Conservation (phyloP, 2,797 vertebrate genomes). For the Choloepus didactylus region DNA sequence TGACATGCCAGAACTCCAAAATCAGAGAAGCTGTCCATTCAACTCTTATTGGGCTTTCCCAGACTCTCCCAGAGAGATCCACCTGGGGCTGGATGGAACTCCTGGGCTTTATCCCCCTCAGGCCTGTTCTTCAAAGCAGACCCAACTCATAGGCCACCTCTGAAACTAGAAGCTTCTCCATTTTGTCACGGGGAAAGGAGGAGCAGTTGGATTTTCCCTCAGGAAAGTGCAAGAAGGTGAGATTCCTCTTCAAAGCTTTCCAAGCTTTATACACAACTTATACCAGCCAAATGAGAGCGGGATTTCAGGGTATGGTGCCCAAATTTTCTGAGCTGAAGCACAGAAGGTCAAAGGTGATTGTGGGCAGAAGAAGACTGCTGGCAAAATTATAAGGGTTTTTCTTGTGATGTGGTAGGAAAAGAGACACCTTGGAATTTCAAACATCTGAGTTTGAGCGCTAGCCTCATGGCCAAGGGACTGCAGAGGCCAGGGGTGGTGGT, state of each 20-base stretch:
- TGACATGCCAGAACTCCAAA: neutral
- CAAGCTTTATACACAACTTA: neutral
- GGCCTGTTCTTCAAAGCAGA: neutral
- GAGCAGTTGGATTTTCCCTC: neutral
- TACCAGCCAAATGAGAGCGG: neutral
- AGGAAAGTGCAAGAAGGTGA: neutral
- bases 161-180: neutral
- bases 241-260: neutral
- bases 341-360: rapidly evolving
- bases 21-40: neutral
- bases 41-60: neutral
- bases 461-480: rapidly evolving
- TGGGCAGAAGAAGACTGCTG: too few relatives aligned
- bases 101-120: neutral
- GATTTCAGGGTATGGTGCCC: neutral
- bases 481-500: neutral
- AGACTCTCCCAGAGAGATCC: neutral
- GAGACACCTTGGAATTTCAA: neutral
- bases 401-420: neutral
- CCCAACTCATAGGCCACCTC: neutral
- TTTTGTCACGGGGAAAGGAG: neutral
- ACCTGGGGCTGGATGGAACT: neutral
- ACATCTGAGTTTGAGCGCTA: neutral
- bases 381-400: neutral
- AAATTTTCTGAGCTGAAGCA: neutral